These are phyloP conservation scores for Rachycentron canadum DNA, from an alignment of 2,797 vertebrate species.

Conservation along the genomic window DNA sequence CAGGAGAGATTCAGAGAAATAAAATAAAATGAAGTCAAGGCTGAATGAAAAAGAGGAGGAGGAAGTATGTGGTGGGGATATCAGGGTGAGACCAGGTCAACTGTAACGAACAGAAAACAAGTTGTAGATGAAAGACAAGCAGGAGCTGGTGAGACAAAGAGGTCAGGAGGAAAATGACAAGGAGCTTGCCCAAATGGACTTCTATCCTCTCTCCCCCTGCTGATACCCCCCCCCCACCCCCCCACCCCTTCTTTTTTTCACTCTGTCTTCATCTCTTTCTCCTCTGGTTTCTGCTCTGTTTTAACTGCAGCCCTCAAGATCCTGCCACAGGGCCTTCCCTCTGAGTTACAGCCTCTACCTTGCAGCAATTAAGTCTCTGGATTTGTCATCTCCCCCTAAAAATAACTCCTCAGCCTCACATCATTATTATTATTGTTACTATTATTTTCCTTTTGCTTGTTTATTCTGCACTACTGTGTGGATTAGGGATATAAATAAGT, in stretches of 20 bases:
- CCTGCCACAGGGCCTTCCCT: constrained; percentile 25
- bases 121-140: constrained; percentile 54
- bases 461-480: background rate
- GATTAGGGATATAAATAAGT: background rate
- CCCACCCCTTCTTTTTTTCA: background rate
- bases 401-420: constrained; percentile 15
- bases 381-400: constrained; percentile 13
- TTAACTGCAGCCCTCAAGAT: constrained; percentile 25
- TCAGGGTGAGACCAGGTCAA: constrained; percentile 43
- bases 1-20: background rate
- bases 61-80: background rate
- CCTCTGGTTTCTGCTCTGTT: constrained; percentile 18
- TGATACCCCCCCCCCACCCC: background rate
- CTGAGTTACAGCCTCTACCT: constrained; percentile 38
- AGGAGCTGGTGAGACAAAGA: constrained; percentile 44
- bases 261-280: background rate
- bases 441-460: constrained; percentile 2
- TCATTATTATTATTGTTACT: background rate
- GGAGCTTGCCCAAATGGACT: constrained; percentile 48
- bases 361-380: constrained; percentile 34
- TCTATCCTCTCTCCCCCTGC: background rate
- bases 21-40: background rate
- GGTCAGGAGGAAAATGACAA: constrained; percentile 62
- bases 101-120: constrained; percentile 52
- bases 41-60: constrained; percentile 3